These are phyloP conservation scores for rat (Rattus norvegicus) DNA, from an alignment of 2,113 vertebrate species.

Conservation along the genomic window GRCr8 NC_086019.1:177355001-177355500, in stretches of 20 bases:
- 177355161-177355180: slow-evolving; percentile 50
- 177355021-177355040: slow-evolving; percentile 6
- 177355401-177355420: too few relatives aligned
- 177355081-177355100: not conserved
- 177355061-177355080: slow-evolving; percentile 15
- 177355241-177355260: not conserved
- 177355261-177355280: not conserved
- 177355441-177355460: too few relatives aligned
- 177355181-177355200: slow-evolving; percentile 25
- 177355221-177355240: slow-evolving; percentile 57
- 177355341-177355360: not conserved
- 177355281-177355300: not conserved
- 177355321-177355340: not conserved
- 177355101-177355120: not conserved
- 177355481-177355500: too few relatives aligned
- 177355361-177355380: too few relatives aligned
- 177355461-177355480: too few relatives aligned
- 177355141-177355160: slow-evolving; percentile 63
- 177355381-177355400: too few relatives aligned
- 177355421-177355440: too few relatives aligned
- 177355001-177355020: slow-evolving; percentile 12
- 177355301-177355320: not conserved
- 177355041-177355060: slow-evolving; percentile 30
- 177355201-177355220: slow-evolving; percentile 14
- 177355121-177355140: slow-evolving; percentile 43